Conservation (phyloP, 2,888 invertebrate genomes). For the Ectemnius lituratus region DNA sequence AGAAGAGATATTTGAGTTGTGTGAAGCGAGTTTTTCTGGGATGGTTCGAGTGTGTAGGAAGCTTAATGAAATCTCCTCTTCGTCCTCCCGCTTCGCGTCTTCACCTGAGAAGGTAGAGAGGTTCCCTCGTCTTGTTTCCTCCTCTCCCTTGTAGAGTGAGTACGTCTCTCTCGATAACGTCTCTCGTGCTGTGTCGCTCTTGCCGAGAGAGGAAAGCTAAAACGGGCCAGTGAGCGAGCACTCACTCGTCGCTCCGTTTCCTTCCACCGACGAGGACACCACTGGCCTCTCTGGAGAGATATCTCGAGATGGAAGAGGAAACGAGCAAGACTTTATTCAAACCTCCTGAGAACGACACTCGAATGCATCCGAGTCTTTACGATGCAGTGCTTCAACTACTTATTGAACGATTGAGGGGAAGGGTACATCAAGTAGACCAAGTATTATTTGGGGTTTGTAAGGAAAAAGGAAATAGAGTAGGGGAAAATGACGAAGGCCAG, state of each 20-base stretch:
- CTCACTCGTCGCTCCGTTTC: constrained; percentile 40
- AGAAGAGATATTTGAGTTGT: too few relatives aligned
- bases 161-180: constrained; percentile 36
- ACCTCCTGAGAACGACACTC: background rate
- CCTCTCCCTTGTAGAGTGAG: constrained; percentile 23
- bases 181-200: constrained; percentile 42
- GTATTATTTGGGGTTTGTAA: too few relatives aligned
- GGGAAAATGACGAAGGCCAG: constrained; percentile 13
- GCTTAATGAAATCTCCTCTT: constrained; percentile 12
- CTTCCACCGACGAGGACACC: constrained; percentile 18
- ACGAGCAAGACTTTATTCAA: background rate
- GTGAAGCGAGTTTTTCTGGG: too few relatives aligned
- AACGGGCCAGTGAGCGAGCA: constrained; percentile 62
- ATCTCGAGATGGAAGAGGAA: constrained; percentile 13
- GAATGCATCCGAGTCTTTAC: background rate
- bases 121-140: constrained; percentile 14
- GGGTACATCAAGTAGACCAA: background rate
- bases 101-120: background rate
- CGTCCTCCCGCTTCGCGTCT: background rate
- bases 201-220: constrained; percentile 58
- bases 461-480: constrained; percentile 9
- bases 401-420: background rate
- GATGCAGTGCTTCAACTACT: background rate
- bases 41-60: background rate
- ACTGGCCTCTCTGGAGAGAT: constrained; percentile 1